These are phyloP conservation scores for Corvus cornix DNA, from an alignment of 2,113 vertebrate species.

Conservation along the genomic window DNA sequence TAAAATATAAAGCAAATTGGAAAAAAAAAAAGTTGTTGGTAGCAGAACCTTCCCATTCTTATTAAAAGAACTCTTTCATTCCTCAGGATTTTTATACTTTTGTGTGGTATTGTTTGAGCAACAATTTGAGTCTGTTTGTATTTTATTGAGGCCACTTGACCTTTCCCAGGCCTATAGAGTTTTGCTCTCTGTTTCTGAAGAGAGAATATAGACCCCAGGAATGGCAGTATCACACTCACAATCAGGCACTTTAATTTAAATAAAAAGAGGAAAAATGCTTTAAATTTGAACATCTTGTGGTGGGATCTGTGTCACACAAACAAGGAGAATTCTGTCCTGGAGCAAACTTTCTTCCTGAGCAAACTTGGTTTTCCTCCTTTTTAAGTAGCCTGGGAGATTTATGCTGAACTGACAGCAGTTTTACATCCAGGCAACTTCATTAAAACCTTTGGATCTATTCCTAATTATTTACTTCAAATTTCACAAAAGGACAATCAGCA, in stretches of 20 bases:
- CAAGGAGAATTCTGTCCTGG: neutral
- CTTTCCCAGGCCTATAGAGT: neutral
- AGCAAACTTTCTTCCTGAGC: neutral
- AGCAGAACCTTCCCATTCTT: neutral
- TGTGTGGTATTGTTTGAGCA: neutral
- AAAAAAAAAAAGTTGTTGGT: neutral
- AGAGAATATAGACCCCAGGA: neutral
- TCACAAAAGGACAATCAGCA: neutral
- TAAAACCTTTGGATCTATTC: conserved; percentile 11
- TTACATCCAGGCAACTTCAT: neutral
- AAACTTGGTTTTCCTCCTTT: conserved; percentile 11
- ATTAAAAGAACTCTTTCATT: neutral
- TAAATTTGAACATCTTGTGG: neutral
- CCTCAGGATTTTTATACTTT: neutral
- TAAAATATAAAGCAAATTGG: neutral
- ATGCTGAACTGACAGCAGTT: neutral
- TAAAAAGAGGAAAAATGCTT: neutral
- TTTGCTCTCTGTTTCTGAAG: neutral
- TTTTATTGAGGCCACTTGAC: conserved; percentile 27
- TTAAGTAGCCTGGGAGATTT: neutral
- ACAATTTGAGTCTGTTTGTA: neutral
- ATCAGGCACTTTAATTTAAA: neutral
- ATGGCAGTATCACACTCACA: neutral
- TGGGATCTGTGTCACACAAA: neutral
- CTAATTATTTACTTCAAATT: neutral